phyloP scores from a whole-genome alignment of 2,888 invertebrate genomes.

The Macrosoma leucophasiata region DNA sequence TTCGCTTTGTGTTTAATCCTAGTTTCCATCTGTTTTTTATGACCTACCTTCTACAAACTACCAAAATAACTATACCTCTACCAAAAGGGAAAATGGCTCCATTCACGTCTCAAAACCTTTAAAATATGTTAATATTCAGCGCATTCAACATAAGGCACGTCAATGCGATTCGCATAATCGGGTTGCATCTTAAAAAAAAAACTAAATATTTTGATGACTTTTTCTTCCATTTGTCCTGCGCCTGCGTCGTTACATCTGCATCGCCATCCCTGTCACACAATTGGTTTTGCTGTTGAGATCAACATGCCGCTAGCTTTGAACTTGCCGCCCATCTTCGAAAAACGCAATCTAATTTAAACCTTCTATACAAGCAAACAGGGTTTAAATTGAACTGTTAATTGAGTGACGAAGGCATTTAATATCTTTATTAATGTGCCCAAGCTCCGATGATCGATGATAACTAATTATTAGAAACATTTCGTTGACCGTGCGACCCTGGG shows the following conservation, averaged over 20 bases:
- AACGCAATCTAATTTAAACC: conserved; percentile 17
- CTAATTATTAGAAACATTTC: conserved; percentile 71
- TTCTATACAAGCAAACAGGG: conserved; percentile 14
- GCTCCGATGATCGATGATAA: conserved; percentile 68
- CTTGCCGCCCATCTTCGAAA: conserved; percentile 41
- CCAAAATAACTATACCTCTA: too few relatives aligned
- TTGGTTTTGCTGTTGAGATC: conserved; percentile 58
- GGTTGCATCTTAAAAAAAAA: conserved; percentile 33
- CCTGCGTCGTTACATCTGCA: conserved; percentile 21
- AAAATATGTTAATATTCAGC: too few relatives aligned
- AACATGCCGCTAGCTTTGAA: conserved; percentile 56
- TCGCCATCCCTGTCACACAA: conserved; percentile 48
- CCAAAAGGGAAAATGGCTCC: too few relatives aligned
- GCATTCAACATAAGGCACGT: neutral
- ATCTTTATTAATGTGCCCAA: conserved; percentile 68
- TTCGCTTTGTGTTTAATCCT: too few relatives aligned
- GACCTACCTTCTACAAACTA: too few relatives aligned
- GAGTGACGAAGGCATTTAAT: conserved; percentile 54
- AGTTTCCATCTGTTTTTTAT: too few relatives aligned
- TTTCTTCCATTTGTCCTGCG: conserved; percentile 34
- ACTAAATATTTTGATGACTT: conserved; percentile 45
- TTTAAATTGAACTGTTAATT: conserved; percentile 18
- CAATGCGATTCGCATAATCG: conserved; percentile 22
- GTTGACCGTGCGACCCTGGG: conserved; percentile 50
- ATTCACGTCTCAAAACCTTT: too few relatives aligned